phyloP scores from a whole-genome alignment of 2,113 vertebrate species.

The Rutilus rutilus region DNA sequence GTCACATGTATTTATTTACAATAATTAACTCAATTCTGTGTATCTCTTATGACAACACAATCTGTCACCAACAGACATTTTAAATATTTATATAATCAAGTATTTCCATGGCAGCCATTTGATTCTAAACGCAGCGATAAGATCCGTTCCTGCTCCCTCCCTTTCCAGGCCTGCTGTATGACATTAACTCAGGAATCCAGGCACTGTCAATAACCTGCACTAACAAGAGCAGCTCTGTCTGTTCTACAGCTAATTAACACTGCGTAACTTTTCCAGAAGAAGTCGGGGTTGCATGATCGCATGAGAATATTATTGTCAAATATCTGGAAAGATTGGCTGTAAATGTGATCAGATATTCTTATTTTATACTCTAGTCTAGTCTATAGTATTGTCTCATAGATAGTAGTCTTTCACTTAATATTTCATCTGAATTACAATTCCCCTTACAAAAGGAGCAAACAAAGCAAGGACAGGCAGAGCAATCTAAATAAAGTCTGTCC shows the following conservation, averaged over 20 bases:
- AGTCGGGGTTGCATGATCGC: neutral
- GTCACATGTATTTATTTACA: neutral
- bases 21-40: neutral
- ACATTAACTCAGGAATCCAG: slow-evolving; percentile 52
- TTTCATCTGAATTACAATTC: neutral
- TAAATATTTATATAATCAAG: neutral
- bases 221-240: slow-evolving; percentile 47
- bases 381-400: no score
- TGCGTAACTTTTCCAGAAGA: slow-evolving; percentile 13
- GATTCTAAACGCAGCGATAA: neutral
- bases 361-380: no score
- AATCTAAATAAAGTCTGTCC: slow-evolving; percentile 46
- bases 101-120: slow-evolving; percentile 1
- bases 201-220: slow-evolving; percentile 52
- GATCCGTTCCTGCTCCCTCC: neutral
- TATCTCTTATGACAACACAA: neutral
- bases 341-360: neutral
- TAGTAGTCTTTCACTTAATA: neutral
- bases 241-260: slow-evolving; percentile 27
- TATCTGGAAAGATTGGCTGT: neutral
- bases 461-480: neutral
- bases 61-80: neutral
- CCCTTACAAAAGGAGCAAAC: neutral
- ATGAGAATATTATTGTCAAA: neutral
- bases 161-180: neutral